A percentile compares a stretch with the other conserved stretches of the same genome.
These are phyloP conservation scores for Dicyrtoma fusca DNA, from an alignment of 2,888 invertebrate species.

Conservation along the genomic window DNA sequence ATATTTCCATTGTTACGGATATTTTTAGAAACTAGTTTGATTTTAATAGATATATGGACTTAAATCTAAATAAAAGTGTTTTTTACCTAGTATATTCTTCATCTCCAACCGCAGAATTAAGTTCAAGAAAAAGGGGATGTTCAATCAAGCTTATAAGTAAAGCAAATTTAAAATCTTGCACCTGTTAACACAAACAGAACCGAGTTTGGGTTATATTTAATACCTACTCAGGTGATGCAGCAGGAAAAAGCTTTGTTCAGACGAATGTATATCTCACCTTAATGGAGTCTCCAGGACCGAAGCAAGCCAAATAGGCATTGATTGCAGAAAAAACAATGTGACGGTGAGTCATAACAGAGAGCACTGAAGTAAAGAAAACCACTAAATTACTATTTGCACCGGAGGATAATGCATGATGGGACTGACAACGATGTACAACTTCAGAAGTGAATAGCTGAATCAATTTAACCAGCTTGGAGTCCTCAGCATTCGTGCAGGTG, in stretches of 20 bases:
- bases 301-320: conserved; percentile 55
- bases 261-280: conserved; percentile 44
- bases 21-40: no score
- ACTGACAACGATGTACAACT: conserved; percentile 54
- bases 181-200: conserved; percentile 23
- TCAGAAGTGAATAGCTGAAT: conserved; percentile 54
- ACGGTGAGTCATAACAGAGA: conserved; percentile 50
- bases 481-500: conserved; percentile 49
- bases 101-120: conserved; percentile 49
- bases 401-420: conserved; percentile 50
- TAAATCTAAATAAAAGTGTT: conserved; percentile 11
- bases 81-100: conserved; percentile 47
- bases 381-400: conserved; percentile 53
- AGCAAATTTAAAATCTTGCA: conserved; percentile 54
- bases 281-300: conserved; percentile 56
- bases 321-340: conserved; percentile 55
- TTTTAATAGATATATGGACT: not conserved
- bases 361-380: conserved; percentile 46
- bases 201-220: not conserved
- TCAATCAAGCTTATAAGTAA: conserved; percentile 52
- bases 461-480: conserved; percentile 53
- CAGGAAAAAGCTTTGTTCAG: not conserved
- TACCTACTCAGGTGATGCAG: not conserved
- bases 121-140: conserved; percentile 54
- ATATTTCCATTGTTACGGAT: not conserved